Conservation (phyloP, 2,113 vertebrate species). For the Xiphias gladius region DNA sequence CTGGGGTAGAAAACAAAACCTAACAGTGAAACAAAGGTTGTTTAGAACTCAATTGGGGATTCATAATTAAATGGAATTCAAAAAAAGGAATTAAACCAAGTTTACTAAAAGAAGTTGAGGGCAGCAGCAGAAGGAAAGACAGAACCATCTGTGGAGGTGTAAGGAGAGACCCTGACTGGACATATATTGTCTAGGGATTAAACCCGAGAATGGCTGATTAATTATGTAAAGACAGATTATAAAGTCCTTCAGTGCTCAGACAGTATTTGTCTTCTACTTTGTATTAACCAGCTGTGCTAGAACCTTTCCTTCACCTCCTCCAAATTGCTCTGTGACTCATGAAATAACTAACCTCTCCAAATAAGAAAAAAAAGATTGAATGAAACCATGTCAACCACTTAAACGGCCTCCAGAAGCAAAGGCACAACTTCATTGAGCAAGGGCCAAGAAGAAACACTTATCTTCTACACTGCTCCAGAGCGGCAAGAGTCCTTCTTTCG, state of each 20-base stretch:
- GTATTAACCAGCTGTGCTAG: background rate
- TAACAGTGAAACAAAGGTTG: background rate
- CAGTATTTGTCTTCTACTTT: background rate
- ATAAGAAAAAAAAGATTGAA: conserved; percentile 26
- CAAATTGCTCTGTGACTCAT: conserved; percentile 32
- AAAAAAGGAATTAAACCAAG: conserved; percentile 17
- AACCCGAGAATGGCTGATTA: background rate
- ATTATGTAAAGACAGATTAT: conserved; percentile 16
- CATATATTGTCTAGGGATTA: background rate
- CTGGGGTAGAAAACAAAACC: background rate
- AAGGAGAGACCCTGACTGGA: background rate
- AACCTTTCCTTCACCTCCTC: conserved; percentile 25
- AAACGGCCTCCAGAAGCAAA: conserved; percentile 46
- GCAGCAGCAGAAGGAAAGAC: background rate
- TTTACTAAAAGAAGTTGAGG: background rate
- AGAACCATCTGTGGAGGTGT: background rate
- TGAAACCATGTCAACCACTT: conserved; percentile 54
- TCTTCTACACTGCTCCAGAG: conserved; percentile 16
- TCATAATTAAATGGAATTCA: background rate
- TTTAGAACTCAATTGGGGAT: background rate
- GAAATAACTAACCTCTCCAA: conserved; percentile 34
- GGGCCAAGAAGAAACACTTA: conserved; percentile 42
- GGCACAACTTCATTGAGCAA: conserved; percentile 45
- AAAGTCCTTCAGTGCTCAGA: background rate
- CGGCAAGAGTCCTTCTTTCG: background rate